Evolutionary conservation across 1,140 invertebrate species (phyloP), one percentile per base, ranked within the genome.

Genomic region (Drosophila serrata): DNA sequence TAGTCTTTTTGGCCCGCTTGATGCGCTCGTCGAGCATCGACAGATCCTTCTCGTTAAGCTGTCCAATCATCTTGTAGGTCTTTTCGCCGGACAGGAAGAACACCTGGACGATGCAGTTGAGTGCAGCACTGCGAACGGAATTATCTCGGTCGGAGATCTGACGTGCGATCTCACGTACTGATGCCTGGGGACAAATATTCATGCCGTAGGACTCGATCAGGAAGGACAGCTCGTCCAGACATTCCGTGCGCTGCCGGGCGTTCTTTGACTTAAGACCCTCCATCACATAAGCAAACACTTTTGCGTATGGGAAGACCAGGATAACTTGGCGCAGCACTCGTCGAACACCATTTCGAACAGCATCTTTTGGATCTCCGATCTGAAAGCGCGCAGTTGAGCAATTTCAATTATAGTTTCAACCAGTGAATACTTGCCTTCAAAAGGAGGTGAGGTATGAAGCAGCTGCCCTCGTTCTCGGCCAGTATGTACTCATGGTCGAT

Each of bases 221-320:
- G 57, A 95, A 95, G 7, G 97, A 96, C 70, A 99, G 94, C 91
- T 98, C 97, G 88, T 99, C 98, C 43, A 99, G 94, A 92, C 98
- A 99, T 93, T 99, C 98, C 95, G 98, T 96, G 92, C 98, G 94
- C 93, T 99, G 98, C 59, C 98, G 95, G 6, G 98, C 97, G 94
- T 99, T 99, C 93, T 99, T 99, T 0, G 98, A 98, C 92, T 98
- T 98, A 3, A 99, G 93, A 13, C 98, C 99, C 88, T 99, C 98
- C 95, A 99, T 97, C 3, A 99, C 94, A 87, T 97, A 97, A 3
- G 94, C 60, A 94, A 98, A 99, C 79, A 99, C 94, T 93, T 99
- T 99, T 37, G 95, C 96, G 42, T 97, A 96, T 2, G 98, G 96
- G 93, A 98, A 99, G 1, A 99, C 95, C 17, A 96, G 93, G 62